Conservation (phyloP, 2,888 invertebrate species). For the Rambutsinella grinnellia region DNA sequence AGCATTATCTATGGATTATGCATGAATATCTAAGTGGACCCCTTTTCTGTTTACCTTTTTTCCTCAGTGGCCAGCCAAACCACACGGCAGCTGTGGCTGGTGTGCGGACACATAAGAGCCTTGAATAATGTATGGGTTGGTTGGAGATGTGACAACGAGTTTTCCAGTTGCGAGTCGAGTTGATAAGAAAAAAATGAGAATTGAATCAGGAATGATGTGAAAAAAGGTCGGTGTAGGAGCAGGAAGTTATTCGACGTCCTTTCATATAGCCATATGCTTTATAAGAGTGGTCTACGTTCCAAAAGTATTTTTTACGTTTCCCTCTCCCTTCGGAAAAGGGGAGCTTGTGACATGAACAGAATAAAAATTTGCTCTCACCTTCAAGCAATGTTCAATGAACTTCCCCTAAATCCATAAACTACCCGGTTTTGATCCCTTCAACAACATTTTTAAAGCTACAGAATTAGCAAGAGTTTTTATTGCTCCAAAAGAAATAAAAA, state of each 20-base stretch:
- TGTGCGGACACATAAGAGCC: not conserved
- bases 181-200: not conserved
- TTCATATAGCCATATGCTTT: not conserved
- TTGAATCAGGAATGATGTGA: not conserved
- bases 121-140: too few species aligned
- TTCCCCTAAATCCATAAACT: too few species aligned
- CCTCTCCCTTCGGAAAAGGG: constrained; percentile 9
- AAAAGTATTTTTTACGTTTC: not conserved
- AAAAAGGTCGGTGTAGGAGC: not conserved
- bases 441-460: too few species aligned
- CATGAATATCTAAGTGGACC: not conserved
- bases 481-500: too few species aligned
- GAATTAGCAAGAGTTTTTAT: too few species aligned
- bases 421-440: too few species aligned
- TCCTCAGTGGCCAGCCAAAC: not conserved
- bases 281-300: not conserved
- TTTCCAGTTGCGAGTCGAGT: not conserved
- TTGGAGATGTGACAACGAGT: not conserved
- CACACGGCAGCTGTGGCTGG: not conserved
- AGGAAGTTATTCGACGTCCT: not conserved
- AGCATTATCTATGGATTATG: too few species aligned
- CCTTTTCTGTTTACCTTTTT: not conserved
- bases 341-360: constrained; percentile 23
- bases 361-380: too few species aligned
- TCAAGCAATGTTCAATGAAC: too few species aligned